Evolutionary conservation across 2,888 invertebrate genomes (phyloP), one percentile per base, ranked within the genome.

Genomic region (Acleris cristana): DNA sequence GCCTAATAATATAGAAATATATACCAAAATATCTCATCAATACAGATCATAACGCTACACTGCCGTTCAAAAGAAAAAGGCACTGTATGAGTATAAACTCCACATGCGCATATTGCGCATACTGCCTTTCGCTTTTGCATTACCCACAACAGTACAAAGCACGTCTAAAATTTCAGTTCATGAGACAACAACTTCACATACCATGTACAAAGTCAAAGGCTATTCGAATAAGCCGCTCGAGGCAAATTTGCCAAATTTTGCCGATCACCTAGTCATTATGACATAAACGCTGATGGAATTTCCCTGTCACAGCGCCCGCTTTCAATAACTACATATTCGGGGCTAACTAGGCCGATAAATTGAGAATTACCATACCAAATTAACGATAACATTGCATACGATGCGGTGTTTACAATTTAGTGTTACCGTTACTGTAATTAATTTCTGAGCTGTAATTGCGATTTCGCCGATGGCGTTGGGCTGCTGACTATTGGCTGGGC

Each of bases 261-360:
- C 12, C 58, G 19, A 58, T 67, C 62, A 61, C 58, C 62, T 54
- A 52, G 66, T 57, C 61, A 62, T 66, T 66, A 66, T 66, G 52
- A 53, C 66, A 62, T 23, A 57, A 45, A 63, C 34, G 59, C 57
- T 70, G 64, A 70, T 70, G 66, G 66, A 57, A 59, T 64, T 66
- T 70, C 67, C 60, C 40, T 70, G 69, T 70, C 60, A 57, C 59
- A 40, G 59, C 59, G 49, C 53, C 58, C 59, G 52, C 67, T 67
- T 67, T 67, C 62, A 67, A 67, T 67, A 57, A 58, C 67, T 63
- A 62, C 55, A 40, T 40, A 14, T 40, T 60, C 44, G 19, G 52
- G 19, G 53, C 67, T 63, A 63, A 63, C 62, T 58, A 63, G 53
- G 62, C 48, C 48, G 54, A 63, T 53, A 63, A 58, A 63, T 67